Evolutionary conservation across 2,888 invertebrate genomes (phyloP), one percentile per base, ranked within the genome.

Genomic region (Drosophila neotestacea): DNA sequence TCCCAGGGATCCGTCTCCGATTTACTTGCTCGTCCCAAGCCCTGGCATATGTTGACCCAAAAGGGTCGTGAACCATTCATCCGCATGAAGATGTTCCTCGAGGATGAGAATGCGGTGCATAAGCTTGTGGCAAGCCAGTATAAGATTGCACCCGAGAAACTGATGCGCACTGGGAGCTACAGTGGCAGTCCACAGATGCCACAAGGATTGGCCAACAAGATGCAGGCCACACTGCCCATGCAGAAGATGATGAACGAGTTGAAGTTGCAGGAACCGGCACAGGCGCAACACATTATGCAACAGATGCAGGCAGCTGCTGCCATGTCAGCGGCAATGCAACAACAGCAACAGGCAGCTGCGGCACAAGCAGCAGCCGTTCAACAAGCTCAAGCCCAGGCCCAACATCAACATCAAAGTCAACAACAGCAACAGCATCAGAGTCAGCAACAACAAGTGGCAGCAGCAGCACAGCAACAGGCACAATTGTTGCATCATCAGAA

Each of bases 41-140:
- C 99, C 0, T 99, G 99, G 99, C 98, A 98, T 91, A 98, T 99
- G 98, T 94, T 99, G 54, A 99, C 99, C 11, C 98, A 97, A 91
- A 98, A 98, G 92, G 98, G 98, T 1, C 94, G 98, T 30, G 98
- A 99, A 91, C 99, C 98, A 0, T 99, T 98, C 93, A 98, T 99
- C 74, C 94, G 98, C 70, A 99, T 99, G 98, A 98, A 98, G 93
- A 97, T 98, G 96, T 99, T 99, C 93, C 94, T 99, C 79, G 98
- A 98, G 93, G 98, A 98, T 90, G 98, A 98, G 81, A 97, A 98
- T 90, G 98, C 98, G 10, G 98, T 98, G 1, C 98, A 98, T 93
- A 98, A 98, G 91, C 93, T 98, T 79, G 98, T 98, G 28, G 98
- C 99, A 73, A 98, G 98, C 75, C 99, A 99, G 93, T 99, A 99